These are phyloP conservation scores for Halcyon senegalensis DNA, from an alignment of 2,113 vertebrate genomes.

Conservation along the genomic window DNA sequence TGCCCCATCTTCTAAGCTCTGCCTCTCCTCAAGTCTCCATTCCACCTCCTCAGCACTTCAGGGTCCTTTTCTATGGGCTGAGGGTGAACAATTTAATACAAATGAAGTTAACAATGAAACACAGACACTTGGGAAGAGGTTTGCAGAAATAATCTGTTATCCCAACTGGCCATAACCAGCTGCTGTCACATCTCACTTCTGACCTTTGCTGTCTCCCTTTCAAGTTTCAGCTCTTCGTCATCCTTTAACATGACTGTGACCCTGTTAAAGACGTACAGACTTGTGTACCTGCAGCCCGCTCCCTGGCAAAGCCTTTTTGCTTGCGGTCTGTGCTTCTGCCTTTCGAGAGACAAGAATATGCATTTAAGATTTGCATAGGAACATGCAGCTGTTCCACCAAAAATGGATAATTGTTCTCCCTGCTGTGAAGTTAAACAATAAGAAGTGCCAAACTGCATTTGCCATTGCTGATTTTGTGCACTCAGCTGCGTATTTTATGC, in stretches of 20 bases:
- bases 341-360: constrained; percentile 23
- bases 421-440: constrained; percentile 59
- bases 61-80: neutral
- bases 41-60: neutral
- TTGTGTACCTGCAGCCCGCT: neutral
- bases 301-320: neutral
- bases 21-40: neutral
- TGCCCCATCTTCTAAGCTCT: neutral
- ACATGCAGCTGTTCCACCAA: constrained; percentile 66
- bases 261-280: rapidly evolving
- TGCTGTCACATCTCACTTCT: rapidly evolving
- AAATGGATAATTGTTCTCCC: constrained; percentile 70
- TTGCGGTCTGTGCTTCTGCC: neutral
- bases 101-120: neutral
- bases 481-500: constrained; percentile 62
- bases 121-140: neutral
- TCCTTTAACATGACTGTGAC: neutral
- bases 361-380: constrained; percentile 69
- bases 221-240: neutral
- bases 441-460: constrained; percentile 69
- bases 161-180: neutral
- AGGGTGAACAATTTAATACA: rapidly evolving
- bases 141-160: constrained; percentile 2
- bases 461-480: constrained; percentile 66
- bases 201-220: neutral